phyloP scores from a whole-genome alignment of 1,140 invertebrate species.

The Euschistus heros region DNA sequence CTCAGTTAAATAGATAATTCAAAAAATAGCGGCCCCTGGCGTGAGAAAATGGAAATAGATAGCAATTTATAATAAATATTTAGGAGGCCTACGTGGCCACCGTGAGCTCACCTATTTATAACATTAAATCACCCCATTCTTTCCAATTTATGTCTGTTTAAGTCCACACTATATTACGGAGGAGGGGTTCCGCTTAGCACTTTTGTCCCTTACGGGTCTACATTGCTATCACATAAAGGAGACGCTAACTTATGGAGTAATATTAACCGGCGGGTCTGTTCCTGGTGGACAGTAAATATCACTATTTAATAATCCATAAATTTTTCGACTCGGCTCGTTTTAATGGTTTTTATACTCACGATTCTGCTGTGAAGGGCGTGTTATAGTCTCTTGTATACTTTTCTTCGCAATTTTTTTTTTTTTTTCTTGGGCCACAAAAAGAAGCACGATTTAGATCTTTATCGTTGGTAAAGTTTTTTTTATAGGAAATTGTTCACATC shows the following conservation, averaged over 20 bases:
- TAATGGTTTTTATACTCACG: no score
- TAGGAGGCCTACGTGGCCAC: conserved; percentile 1
- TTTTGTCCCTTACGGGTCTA: background rate
- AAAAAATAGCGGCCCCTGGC: background rate
- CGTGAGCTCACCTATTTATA: conserved; percentile 15
- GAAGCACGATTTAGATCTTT: no score
- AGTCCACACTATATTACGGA: conserved; percentile 11
- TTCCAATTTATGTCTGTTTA: conserved; percentile 25
- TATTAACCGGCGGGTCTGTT: background rate
- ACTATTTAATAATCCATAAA: background rate
- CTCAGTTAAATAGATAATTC: background rate
- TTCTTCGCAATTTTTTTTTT: no score
- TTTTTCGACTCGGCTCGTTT: background rate
- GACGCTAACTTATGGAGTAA: background rate
- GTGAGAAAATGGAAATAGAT: background rate
- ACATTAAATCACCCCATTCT: conserved; percentile 23
- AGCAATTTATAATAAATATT: conserved; percentile 9
- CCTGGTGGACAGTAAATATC: background rate
- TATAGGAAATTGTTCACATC: no score
- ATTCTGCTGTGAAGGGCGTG: no score
- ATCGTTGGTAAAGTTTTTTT: no score
- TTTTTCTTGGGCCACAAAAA: no score
- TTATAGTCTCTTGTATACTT: no score
- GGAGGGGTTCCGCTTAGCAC: background rate
- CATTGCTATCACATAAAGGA: background rate